Conservation (phyloP, 2,797 vertebrate species). For the Potorous gilbertii region DNA sequence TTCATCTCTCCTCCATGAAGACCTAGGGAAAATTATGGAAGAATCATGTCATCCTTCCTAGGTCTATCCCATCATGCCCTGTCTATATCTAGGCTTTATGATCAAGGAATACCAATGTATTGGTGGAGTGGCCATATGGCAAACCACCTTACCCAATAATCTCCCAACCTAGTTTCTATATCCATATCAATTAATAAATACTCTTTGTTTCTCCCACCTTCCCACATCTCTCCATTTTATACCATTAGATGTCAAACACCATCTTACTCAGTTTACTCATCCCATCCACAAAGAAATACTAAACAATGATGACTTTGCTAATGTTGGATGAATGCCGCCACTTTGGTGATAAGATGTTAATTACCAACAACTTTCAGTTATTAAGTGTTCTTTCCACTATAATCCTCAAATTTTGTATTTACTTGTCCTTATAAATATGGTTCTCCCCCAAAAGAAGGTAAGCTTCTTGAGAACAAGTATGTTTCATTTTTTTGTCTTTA, state of each 20-base stretch:
- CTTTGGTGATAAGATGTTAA: constrained; percentile 40
- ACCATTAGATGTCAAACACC: neutral
- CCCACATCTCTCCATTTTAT: neutral
- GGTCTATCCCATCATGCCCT: neutral
- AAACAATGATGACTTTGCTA: constrained; percentile 36
- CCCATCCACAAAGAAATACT: constrained; percentile 2
- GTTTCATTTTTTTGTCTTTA: neutral
- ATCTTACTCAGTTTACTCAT: neutral
- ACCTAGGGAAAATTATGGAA: neutral
- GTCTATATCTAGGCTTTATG: neutral
- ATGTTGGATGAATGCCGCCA: constrained; percentile 13
- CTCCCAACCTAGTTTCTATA: constrained; percentile 13
- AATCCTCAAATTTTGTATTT: neutral
- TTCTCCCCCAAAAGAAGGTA: neutral
- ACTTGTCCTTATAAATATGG: neutral
- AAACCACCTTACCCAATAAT: neutral
- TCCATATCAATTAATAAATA: neutral
- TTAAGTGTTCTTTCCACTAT: neutral
- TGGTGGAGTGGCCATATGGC: neutral
- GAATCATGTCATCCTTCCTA: neutral
- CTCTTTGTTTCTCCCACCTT: neutral
- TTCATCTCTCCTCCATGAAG: neutral
- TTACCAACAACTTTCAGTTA: constrained; percentile 43
- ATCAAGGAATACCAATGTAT: neutral
- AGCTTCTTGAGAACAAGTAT: neutral